Evolutionary conservation across 2,888 invertebrate genomes (phyloP), one percentile per base, ranked within the genome.

Genomic region (Criorhina ranunculi): DNA sequence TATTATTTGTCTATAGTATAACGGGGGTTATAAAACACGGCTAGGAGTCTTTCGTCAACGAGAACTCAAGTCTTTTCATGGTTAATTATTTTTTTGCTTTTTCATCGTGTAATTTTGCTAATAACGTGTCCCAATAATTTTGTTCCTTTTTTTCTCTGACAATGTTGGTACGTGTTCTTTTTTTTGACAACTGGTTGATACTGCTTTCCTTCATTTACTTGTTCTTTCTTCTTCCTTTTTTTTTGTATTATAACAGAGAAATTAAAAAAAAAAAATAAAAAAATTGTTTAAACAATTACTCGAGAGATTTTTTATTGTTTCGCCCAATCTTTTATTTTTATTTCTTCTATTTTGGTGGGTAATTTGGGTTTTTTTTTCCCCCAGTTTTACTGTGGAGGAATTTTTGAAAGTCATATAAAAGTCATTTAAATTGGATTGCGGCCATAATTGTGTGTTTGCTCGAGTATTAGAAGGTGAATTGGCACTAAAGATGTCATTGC

Each of bases 1-100:
- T 82, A 82, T 82, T 82, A 72, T 82, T 82, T 82, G 82, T 66
- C 77, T 60, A 67, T 77, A 77, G 11, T 73, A 80, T 67, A 67
- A 70, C 51, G 49, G 42, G 49, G 42, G 62, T 19, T 53, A 12
- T 76, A 76, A 76, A 66, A 46, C 44, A 44, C 24, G 37, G n/a
- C 19, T 49, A 55, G 35, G 49, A 64, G 81, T 44, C 70, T 66
- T 77, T 82, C 35, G 66, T 66, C 51, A 82, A 70, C 49, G 8
- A 59, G 51, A 64, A 29, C 17, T 31, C 37, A 57, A 46, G 44
- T 29, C 15, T 29, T n/a, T 44, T 57, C 19, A 49, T 19, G 75
- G 57, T 59, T 49, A 6, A 31, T 40, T 12, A 40, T 53, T 17
- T 24, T 66, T 19, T 51, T 51, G 24, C 12, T 17, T 9, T 31